Evolutionary conservation across 2,797 vertebrate species (phyloP), one percentile per base, ranked within the genome.

Genomic region (Phoebastria nigripes): DNA sequence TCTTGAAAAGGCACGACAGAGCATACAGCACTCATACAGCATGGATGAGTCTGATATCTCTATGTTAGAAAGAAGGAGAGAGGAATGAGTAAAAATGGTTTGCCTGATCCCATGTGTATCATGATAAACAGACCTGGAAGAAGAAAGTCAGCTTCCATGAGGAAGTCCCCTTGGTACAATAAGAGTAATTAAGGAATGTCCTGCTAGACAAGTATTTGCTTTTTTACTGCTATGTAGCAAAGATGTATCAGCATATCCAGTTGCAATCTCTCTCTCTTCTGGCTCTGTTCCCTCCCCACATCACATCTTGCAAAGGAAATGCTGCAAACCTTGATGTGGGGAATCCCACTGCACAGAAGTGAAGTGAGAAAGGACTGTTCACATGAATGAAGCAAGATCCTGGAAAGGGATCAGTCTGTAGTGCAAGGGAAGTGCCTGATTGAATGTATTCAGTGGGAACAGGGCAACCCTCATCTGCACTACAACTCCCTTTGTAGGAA

Each of bases 71-170:
- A 62, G 29, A 78, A 56, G n/a, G 25, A 79, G 35, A 69, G 12
- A 87, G 3, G 11, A 87, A 82, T 44, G 12, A 44, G 4, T 33
- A 16, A 83, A 81, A 88, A 17, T 7, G 6, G 7, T 18, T 56
- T 4, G 20, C 42, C 8, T 54, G 21, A 71, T 58, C 12, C 18
- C 7, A 31, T 5, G 1, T 1, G 0, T 56, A 2, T 41, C 3
- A 3, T 12, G 21, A 49, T 15, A 56, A 90, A 49, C 4, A 46
- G 37, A 90, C 3, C 7, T 76, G 39, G 49, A 81, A 82, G 12
- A 81, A 81, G 28, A 44, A 70, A 26, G 3, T 42, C 44, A 65
- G 1, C 6, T 65, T 74, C 33, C 33, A n/a, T 8, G 37, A 67
- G 22, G 41, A 55, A 13, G 5, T 70, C 21, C 22, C 26, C 11